Evolutionary conservation across 2,797 vertebrate species (phyloP), one percentile per base, ranked within the genome.

Genomic region (Parotocinclus haroldoi): DNA sequence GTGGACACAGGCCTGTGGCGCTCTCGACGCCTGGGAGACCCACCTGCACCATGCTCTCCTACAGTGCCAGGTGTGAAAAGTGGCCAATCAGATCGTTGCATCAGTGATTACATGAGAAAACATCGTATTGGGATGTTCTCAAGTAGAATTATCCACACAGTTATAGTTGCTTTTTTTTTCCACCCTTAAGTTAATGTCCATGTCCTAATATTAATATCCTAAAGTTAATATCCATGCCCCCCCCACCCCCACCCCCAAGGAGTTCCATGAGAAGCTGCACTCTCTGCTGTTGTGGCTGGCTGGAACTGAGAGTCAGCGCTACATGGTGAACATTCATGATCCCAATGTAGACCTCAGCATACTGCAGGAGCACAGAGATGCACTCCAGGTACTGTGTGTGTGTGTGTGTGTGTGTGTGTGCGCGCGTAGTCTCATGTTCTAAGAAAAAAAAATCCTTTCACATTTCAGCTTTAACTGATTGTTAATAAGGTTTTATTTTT

Each of bases 221-320:
- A 27, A 27, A 27, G 27, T 27, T 27, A 2, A 5, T 27, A 5
- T 27, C 27, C 27, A 27, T 27, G 27, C 2, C 27, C 2, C 5
- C 5, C 5, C 2, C 2, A 27, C 27, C 2, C 5, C 5, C 5
- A 5, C 2, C 27, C 27, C 27, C 1, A 76, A 98, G 96, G 96
- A 96, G 71, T 97, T 98, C 73, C 93, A 96, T 0, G 84, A 91
- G 71, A 79, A 80, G 14, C 91, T 92, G 17, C 92, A 93, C 71
- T 84, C 87, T 0, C 82, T 96, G 71, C 84, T 96, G 61, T 51
- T 94, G 72, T 95, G 94, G 92, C 76, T 97, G 45, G 90, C 90
- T 0, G 84, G 80, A 63, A 91, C 89, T 0, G 94, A 96, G 77
- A 85, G 81, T 46, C 82, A 60, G 36, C 85, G 92, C 14, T 72